Percentiles rank a stretch among this genome's conserved stretches.
Evolutionary conservation across 2,797 vertebrate genomes (phyloP).

Genomic region (Hippoglossus hippoglossus): DNA sequence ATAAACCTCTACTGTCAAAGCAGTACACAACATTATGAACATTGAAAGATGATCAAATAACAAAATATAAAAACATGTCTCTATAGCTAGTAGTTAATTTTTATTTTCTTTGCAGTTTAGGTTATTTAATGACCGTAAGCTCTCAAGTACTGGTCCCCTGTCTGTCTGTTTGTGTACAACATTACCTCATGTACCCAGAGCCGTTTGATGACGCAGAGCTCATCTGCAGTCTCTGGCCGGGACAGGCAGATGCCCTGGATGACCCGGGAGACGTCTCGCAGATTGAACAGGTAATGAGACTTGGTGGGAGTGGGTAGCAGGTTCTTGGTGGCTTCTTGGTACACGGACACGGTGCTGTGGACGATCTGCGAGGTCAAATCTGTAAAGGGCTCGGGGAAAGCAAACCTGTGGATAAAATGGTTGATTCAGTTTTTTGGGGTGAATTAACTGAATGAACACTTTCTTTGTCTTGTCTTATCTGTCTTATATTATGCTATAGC

Average conservation of each 20-base stretch:
- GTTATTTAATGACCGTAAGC: no score
- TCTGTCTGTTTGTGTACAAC: neutral
- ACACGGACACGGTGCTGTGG: conserved; percentile 86
- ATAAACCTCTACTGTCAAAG: no score
- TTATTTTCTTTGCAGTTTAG: neutral
- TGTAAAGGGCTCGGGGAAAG: conserved; percentile 86
- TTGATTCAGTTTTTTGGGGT: conserved; percentile 10
- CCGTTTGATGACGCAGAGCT: conserved; percentile 85
- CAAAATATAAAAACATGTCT: no score
- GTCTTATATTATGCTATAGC: no score
- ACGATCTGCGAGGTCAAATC: conserved; percentile 86
- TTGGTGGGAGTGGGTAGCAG: conserved; percentile 92
- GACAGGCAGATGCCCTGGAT: conserved; percentile 94
- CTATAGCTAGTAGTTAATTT: no score
- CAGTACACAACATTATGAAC: no score
- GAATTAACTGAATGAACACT: no score
- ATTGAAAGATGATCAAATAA: no score
- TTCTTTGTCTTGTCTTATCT: no score
- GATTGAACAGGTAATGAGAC: conserved; percentile 95
- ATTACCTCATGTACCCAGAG: conserved; percentile 94
- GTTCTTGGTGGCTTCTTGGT: conserved; percentile 91
- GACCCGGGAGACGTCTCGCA: conserved; percentile 90
- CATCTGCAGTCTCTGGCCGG: conserved; percentile 87
- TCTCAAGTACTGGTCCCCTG: neutral
- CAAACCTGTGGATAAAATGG: conserved; percentile 80